A percentile compares a stretch with the other conserved stretches of the same genome.
These are phyloP conservation scores for Coryphaenoides rupestris DNA, from an alignment of 2,113 vertebrate species.

Conservation along the genomic window DNA sequence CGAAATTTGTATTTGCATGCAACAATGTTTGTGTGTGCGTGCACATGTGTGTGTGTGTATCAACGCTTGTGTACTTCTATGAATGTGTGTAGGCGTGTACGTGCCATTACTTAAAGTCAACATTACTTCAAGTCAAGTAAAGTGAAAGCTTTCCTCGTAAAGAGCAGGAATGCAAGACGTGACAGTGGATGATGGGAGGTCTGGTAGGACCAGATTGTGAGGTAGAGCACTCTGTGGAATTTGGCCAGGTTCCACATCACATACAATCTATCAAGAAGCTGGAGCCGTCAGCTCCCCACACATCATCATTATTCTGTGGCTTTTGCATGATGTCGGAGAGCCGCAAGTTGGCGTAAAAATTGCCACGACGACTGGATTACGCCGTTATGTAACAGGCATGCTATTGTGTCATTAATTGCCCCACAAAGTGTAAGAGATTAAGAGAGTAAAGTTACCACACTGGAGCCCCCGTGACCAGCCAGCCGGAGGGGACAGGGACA, in stretches of 20 bases:
- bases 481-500: too few species aligned
- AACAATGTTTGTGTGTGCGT: slow-evolving; percentile 8
- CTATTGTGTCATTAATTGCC: too few species aligned
- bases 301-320: slow-evolving; percentile 10
- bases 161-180: not conserved
- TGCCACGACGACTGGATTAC: too few species aligned
- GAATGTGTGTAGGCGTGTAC: not conserved
- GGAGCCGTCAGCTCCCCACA: slow-evolving; percentile 34
- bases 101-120: not conserved
- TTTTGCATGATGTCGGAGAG: too few species aligned
- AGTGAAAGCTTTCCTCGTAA: not conserved
- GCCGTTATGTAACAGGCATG: too few species aligned
- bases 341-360: too few species aligned
- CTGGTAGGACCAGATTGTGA: slow-evolving; percentile 53
- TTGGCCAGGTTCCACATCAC: slow-evolving; percentile 50
- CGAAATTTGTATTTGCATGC: not conserved
- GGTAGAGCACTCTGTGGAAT: slow-evolving; percentile 51
- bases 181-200: not conserved
- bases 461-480: too few species aligned
- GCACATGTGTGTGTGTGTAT: slow-evolving; percentile 1
- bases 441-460: too few species aligned
- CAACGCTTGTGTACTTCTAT: not conserved
- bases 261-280: slow-evolving; percentile 52
- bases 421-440: too few species aligned
- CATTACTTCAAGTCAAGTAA: not conserved